Evolutionary conservation across 1,140 invertebrate species (phyloP).

Genomic region (Battus philenor): DNA sequence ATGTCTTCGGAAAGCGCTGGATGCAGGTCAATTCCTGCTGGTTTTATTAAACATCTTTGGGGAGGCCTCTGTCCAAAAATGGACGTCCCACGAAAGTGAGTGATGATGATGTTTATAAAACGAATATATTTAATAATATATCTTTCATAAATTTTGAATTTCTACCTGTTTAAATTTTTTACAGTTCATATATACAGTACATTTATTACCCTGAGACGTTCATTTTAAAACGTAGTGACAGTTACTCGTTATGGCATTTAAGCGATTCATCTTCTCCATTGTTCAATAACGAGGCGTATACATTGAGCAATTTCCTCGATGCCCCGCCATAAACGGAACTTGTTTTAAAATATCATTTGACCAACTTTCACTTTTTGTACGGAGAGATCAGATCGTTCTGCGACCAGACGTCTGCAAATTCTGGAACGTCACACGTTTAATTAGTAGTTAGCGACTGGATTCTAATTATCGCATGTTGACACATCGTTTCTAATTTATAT

Average conservation of each 20-base stretch:
- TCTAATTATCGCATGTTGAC: slow-evolving; percentile 4
- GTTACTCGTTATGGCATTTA: slow-evolving; percentile 3
- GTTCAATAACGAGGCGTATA: slow-evolving; percentile 4
- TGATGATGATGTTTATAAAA: no score
- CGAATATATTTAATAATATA: no score
- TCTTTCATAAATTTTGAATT: no score
- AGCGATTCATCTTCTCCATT: slow-evolving; percentile 1
- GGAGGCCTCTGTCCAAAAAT: no score
- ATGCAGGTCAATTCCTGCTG: no score
- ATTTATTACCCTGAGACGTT: no score
- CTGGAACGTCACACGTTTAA: neutral
- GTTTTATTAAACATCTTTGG: no score
- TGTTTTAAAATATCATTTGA: slow-evolving; percentile 32
- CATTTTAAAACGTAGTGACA: no score
- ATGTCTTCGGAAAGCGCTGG: no score
- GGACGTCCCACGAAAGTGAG: no score
- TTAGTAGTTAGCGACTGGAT: slow-evolving; percentile 2
- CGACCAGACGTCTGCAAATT: neutral
- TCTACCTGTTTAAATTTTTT: no score
- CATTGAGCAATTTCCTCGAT: slow-evolving; percentile 2
- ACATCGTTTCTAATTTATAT: neutral
- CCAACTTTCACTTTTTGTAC: slow-evolving; percentile 42
- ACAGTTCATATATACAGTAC: no score
- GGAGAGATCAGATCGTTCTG: slow-evolving; percentile 2
- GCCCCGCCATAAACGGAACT: slow-evolving; percentile 33